Percentiles rank a stretch among this genome's conserved stretches.
phyloP scores from a whole-genome alignment of 2,113 vertebrate species.

The Clarias magur region DNA sequence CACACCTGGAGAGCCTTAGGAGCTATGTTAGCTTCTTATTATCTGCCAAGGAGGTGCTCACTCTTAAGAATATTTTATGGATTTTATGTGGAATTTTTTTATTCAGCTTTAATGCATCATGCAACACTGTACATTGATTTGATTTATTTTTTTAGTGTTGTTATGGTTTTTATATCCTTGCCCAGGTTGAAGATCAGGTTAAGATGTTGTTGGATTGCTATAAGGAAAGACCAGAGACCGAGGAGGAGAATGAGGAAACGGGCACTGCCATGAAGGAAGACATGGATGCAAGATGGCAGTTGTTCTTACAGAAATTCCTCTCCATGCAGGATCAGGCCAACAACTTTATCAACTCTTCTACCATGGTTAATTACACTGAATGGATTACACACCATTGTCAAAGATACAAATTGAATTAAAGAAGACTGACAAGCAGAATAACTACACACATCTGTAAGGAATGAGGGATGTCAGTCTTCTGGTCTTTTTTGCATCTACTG shows the following conservation, averaged over 20 bases:
- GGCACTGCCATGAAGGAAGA: conserved; percentile 54
- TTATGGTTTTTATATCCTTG: background rate
- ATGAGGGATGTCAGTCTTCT: background rate
- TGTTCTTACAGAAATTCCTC: conserved; percentile 76
- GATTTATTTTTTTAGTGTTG: background rate
- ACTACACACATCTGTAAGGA: background rate
- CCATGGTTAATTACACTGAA: conserved; percentile 70
- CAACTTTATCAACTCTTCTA: conserved; percentile 75
- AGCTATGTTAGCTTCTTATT: conserved; percentile 77
- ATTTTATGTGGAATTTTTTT: background rate
- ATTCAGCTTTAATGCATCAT: background rate
- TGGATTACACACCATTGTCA: background rate
- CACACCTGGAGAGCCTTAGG: conserved; percentile 72
- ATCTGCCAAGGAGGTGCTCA: conserved; percentile 76
- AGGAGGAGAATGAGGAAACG: conserved; percentile 56
- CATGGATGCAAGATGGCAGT: conserved; percentile 72
- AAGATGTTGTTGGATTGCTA: conserved; percentile 72
- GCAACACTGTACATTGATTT: background rate
- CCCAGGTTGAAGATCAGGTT: conserved; percentile 71
- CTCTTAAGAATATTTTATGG: background rate
- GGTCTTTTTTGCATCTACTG: background rate
- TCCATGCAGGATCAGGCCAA: conserved; percentile 73
- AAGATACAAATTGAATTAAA: background rate
- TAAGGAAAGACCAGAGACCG: conserved; percentile 55
- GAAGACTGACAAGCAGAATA: background rate